These are phyloP conservation scores for Lagodon rhomboides DNA, from an alignment of 2,797 vertebrate genomes.

Conservation along the genomic window DNA sequence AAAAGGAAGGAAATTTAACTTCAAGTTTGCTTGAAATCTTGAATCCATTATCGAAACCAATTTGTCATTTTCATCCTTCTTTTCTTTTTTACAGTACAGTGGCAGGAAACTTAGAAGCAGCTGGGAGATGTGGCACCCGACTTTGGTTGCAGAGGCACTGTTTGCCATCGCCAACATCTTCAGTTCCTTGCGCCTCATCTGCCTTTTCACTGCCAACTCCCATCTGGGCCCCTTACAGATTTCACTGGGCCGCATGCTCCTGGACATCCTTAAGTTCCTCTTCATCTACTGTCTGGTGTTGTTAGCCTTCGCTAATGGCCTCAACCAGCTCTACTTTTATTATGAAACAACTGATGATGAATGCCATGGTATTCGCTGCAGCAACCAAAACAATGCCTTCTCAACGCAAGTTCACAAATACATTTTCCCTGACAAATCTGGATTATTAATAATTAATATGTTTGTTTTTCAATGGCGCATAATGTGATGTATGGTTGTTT, in stretches of 20 bases:
- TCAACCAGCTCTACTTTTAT: constrained; percentile 98
- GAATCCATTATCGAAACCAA: not conserved
- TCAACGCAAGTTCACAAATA: constrained; percentile 90
- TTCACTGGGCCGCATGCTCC: constrained; percentile 96
- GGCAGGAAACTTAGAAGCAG: constrained; percentile 80
- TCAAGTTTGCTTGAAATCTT: too few species aligned
- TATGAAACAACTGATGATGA: constrained; percentile 81
- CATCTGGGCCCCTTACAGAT: constrained; percentile 98
- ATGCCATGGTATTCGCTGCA: constrained; percentile 95
- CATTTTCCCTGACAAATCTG: constrained; percentile 30
- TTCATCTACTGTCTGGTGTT: constrained; percentile 99
- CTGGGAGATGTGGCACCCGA: constrained; percentile 98
- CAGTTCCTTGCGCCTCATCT: constrained; percentile 97
- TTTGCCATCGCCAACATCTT: constrained; percentile 99
- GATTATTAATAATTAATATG: constrained; percentile 17
- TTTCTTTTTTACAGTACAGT: constrained; percentile 87
- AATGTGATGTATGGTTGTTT: constrained; percentile 43
- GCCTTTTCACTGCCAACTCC: constrained; percentile 98
- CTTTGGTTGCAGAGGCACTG: constrained; percentile 94
- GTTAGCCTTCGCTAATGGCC: constrained; percentile 96
- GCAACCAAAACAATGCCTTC: constrained; percentile 95
- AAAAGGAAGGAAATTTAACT: not conserved
- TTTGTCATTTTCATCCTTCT: not conserved
- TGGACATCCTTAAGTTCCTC: constrained; percentile 99
- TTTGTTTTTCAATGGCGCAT: constrained; percentile 1